phyloP scores from a whole-genome alignment of 1,140 invertebrate genomes.

The Cydia splendana region DNA sequence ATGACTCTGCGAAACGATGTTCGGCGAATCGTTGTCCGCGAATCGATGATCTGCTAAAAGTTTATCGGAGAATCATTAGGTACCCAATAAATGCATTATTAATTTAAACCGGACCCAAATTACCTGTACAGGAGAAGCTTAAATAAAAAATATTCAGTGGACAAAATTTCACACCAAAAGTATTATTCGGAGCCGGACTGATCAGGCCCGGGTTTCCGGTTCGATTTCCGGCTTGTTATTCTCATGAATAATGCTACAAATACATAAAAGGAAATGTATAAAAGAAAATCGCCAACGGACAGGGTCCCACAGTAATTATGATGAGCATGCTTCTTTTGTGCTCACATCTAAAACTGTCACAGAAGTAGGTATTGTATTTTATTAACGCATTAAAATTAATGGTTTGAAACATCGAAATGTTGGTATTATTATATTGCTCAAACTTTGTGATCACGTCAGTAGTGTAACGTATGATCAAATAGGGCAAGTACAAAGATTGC shows the following conservation, averaged over 20 bases:
- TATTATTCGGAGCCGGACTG: constrained; percentile 16
- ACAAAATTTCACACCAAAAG: constrained; percentile 13
- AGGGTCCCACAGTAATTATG: constrained; percentile 9
- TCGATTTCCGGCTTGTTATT: constrained; percentile 42
- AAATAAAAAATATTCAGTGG: constrained; percentile 1
- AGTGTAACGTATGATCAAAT: too few species aligned
- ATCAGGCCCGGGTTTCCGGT: constrained; percentile 42
- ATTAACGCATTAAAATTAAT: too few species aligned
- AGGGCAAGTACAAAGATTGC: too few species aligned
- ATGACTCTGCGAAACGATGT: too few species aligned
- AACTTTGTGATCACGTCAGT: too few species aligned
- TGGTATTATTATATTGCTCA: too few species aligned
- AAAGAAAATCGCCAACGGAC: constrained; percentile 3
- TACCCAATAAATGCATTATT: background rate
- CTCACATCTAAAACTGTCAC: background rate
- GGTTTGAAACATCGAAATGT: too few species aligned
- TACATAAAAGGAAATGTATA: constrained; percentile 41
- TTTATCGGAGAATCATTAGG: too few species aligned
- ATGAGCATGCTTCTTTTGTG: constrained; percentile 8
- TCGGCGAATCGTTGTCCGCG: too few species aligned
- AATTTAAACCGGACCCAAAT: background rate
- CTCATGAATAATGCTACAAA: constrained; percentile 40
- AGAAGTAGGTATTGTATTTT: background rate
- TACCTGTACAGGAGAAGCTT: background rate
- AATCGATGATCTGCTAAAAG: too few species aligned